Conservation (phyloP, 2,888 invertebrate species). For the Frankliniella intonsa region DNA sequence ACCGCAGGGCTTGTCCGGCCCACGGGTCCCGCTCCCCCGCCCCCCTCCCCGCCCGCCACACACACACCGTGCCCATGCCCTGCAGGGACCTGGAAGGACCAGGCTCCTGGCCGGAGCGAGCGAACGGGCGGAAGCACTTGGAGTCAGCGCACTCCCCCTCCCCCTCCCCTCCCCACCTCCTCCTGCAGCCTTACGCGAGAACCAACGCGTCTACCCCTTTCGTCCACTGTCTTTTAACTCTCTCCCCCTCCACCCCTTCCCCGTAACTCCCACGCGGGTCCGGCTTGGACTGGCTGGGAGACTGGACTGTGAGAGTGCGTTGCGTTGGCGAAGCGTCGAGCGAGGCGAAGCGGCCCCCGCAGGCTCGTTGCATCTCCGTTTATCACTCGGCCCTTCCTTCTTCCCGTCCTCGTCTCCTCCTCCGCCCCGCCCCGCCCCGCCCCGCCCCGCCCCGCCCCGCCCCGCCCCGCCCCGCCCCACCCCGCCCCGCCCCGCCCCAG, state of each 20-base stretch:
- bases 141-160: no score
- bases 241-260: neutral
- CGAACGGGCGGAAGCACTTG: neutral
- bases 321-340: neutral
- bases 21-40: no score
- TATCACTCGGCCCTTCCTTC: neutral
- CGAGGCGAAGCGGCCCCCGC: neutral
- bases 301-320: neutral
- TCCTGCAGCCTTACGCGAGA: neutral
- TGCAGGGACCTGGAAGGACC: no score
- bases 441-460: neutral
- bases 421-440: neutral
- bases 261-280: neutral
- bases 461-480: neutral
- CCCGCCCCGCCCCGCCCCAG: neutral
- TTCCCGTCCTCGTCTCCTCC: neutral
- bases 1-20: neutral
- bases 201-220: neutral
- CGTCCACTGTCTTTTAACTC: neutral
- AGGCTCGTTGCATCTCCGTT: conserved; percentile 6
- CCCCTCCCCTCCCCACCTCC: no score
- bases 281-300: neutral
- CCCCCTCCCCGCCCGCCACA: no score
- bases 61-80: no score
- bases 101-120: no score